phyloP scores from a whole-genome alignment of 2,888 invertebrate species.

The Coenonympha glycerion region DNA sequence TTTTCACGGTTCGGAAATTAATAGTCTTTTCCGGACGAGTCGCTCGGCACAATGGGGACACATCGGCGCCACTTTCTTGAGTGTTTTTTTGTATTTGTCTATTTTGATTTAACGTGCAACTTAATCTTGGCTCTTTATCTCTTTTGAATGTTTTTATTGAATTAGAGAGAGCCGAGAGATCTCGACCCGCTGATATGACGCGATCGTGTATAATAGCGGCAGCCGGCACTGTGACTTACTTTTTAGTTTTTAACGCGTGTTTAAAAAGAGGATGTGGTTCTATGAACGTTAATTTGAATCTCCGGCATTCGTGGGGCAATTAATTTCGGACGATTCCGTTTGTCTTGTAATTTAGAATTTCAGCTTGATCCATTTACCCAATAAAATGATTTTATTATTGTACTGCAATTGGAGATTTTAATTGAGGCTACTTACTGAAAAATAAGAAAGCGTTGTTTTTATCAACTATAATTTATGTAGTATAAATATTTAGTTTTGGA shows the following conservation, averaged over 20 bases:
- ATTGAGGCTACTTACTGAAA: neutral
- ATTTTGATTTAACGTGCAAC: conserved; percentile 20
- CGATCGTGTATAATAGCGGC: neutral
- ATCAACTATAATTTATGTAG: neutral
- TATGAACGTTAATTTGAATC: neutral
- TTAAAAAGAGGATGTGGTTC: neutral
- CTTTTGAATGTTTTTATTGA: neutral
- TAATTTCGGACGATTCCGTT: neutral
- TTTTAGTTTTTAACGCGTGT: conserved; percentile 1
- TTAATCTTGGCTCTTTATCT: neutral
- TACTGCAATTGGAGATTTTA: neutral
- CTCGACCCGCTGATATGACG: neutral
- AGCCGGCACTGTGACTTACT: neutral
- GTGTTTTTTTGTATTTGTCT: conserved; percentile 20
- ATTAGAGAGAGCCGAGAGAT: neutral
- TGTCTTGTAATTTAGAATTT: neutral
- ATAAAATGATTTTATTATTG: neutral
- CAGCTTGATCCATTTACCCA: neutral
- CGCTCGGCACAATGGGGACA: conserved; percentile 44
- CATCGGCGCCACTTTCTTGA: conserved; percentile 30
- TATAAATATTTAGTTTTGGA: conserved; percentile 13
- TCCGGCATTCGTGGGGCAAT: neutral
- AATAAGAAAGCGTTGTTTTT: neutral
- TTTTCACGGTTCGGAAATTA: conserved; percentile 67
- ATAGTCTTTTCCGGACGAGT: conserved; percentile 62